Evolutionary conservation across 2,797 vertebrate species (phyloP).

Genomic region (Columba guinea): DNA sequence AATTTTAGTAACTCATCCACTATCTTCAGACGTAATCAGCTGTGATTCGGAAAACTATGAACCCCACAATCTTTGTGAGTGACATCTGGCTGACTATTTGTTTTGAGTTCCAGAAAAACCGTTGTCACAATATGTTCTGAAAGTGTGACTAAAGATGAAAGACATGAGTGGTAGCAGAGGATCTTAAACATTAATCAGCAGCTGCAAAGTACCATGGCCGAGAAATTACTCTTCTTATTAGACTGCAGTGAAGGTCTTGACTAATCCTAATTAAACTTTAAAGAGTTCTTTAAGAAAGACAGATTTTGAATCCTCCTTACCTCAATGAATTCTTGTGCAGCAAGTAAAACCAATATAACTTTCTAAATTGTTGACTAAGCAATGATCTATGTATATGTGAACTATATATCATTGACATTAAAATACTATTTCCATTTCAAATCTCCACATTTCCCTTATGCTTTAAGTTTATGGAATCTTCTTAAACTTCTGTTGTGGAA

Average conservation of each 20-base stretch:
- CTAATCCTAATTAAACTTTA: background rate
- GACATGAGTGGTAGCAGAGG: background rate
- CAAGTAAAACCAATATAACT: background rate
- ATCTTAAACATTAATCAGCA: background rate
- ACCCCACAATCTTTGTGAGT: background rate
- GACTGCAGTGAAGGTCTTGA: background rate
- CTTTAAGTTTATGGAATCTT: background rate
- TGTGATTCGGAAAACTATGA: background rate
- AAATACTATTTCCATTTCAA: background rate
- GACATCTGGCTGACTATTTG: background rate
- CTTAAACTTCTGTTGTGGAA: background rate
- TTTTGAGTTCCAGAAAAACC: background rate
- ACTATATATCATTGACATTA: background rate
- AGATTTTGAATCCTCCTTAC: background rate
- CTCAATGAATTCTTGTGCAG: background rate
- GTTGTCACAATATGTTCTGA: background rate
- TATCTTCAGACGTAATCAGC: background rate
- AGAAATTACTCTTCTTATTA: background rate
- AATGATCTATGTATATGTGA: background rate
- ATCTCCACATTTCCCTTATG: background rate
- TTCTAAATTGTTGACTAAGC: background rate
- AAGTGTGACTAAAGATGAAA: background rate
- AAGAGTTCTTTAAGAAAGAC: background rate
- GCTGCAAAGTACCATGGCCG: background rate
- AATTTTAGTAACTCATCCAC: conserved; percentile 9